Evolutionary conservation across 2,797 vertebrate species (phyloP).

Genomic region (Neoniphon sammara): DNA sequence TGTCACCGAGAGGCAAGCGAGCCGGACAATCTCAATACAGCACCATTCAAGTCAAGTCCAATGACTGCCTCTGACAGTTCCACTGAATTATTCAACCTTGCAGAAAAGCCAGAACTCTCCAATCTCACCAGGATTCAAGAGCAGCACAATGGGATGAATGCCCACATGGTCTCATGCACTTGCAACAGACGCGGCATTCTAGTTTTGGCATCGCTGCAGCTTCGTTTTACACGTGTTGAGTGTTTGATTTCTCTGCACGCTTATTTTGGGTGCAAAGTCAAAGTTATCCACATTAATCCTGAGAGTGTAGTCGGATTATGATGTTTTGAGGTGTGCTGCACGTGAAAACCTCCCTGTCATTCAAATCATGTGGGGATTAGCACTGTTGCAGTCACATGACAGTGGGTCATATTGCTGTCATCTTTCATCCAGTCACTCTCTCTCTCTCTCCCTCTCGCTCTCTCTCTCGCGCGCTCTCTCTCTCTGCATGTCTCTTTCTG

Average conservation of each 20-base stretch:
- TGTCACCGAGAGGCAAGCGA: conserved; percentile 29
- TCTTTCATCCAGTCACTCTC: conserved; percentile 46
- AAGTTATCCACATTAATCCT: conserved; percentile 27
- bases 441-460: conserved; percentile 26
- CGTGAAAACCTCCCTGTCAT: conserved; percentile 14
- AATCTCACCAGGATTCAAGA: conserved; percentile 41
- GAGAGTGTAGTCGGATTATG: conserved; percentile 9
- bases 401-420: conserved; percentile 51
- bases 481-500: conserved; percentile 33
- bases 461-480: no score
- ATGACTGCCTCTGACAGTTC: conserved; percentile 44
- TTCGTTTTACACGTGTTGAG: conserved; percentile 2
- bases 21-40: conserved; percentile 56
- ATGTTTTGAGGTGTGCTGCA: conserved; percentile 13
- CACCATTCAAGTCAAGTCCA: conserved; percentile 44
- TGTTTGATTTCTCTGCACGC: background rate
- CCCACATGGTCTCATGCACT: background rate
- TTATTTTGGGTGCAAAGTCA: conserved; percentile 18
- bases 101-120: conserved; percentile 52
- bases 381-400: conserved; percentile 46
- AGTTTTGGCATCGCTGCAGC: background rate
- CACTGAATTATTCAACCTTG: conserved; percentile 65
- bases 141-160: conserved; percentile 21
- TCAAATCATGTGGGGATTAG: conserved; percentile 53
- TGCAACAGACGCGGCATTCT: background rate